Conservation (phyloP, 2,113 vertebrate genomes). For the Cephalophus harveyi region DNA sequence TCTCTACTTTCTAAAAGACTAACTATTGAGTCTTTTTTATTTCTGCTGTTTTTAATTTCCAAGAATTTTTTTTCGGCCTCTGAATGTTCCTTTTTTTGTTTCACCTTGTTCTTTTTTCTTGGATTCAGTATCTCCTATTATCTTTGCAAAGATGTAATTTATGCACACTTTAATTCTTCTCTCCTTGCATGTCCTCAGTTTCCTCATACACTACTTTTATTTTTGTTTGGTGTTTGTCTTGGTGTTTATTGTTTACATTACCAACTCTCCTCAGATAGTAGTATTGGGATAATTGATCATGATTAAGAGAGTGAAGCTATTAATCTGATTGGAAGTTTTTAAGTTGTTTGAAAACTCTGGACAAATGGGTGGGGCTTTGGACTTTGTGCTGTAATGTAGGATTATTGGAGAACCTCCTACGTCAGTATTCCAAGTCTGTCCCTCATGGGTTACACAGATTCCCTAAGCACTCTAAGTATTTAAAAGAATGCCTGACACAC, state of each 20-base stretch:
- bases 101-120: not conserved
- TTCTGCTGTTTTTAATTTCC: not conserved
- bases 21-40: not conserved
- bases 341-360: not conserved
- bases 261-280: not conserved
- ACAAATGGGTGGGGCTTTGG: not conserved
- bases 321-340: not conserved
- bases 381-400: not conserved
- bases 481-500: not conserved
- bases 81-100: not conserved
- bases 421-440: not conserved
- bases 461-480: not conserved
- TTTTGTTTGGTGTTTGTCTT: not conserved
- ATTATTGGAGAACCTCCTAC: not conserved
- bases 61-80: not conserved
- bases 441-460: not conserved
- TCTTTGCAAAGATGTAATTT: not conserved
- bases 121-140: not conserved
- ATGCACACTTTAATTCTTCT: not conserved
- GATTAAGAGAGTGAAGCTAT: not conserved
- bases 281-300: not conserved
- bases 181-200: not conserved
- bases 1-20: not conserved
- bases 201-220: not conserved
- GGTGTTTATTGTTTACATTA: not conserved